Evolutionary conservation across 2,113 vertebrate genomes (phyloP).

Genomic region (Rynchops niger): DNA sequence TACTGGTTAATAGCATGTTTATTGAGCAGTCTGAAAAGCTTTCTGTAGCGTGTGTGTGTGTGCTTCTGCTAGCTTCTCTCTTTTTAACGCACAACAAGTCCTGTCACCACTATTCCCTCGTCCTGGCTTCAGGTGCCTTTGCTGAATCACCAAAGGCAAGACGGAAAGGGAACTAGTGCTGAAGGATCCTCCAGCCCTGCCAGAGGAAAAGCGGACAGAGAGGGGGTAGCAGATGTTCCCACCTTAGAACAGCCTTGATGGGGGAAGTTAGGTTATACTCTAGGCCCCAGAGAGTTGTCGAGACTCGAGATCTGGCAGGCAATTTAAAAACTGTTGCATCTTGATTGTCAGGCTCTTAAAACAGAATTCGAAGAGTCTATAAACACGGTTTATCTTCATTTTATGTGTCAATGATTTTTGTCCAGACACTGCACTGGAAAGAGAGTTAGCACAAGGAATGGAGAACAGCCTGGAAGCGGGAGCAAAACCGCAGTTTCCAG

Average conservation of each 20-base stretch:
- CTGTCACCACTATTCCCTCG: background rate
- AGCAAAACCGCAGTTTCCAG: background rate
- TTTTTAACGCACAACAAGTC: background rate
- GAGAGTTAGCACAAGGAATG: background rate
- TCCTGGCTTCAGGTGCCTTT: background rate
- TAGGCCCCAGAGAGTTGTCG: background rate
- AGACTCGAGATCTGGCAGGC: background rate
- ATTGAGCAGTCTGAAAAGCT: background rate
- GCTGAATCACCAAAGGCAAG: background rate
- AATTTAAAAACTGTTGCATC: background rate
- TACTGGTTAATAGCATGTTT: background rate
- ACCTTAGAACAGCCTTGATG: background rate
- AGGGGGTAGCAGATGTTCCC: background rate
- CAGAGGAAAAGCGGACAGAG: background rate
- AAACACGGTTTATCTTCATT: background rate
- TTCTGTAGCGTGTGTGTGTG: background rate
- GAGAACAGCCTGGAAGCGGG: background rate
- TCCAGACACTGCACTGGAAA: background rate
- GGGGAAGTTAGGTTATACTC: background rate
- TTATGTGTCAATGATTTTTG: background rate
- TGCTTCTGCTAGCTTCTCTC: background rate
- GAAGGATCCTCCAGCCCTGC: background rate
- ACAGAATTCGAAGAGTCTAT: background rate
- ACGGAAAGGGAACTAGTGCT: rapidly evolving
- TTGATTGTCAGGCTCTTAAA: background rate